These are phyloP conservation scores for Menura novaehollandiae DNA, from an alignment of 2,113 vertebrate genomes.

Conservation along the genomic window DNA sequence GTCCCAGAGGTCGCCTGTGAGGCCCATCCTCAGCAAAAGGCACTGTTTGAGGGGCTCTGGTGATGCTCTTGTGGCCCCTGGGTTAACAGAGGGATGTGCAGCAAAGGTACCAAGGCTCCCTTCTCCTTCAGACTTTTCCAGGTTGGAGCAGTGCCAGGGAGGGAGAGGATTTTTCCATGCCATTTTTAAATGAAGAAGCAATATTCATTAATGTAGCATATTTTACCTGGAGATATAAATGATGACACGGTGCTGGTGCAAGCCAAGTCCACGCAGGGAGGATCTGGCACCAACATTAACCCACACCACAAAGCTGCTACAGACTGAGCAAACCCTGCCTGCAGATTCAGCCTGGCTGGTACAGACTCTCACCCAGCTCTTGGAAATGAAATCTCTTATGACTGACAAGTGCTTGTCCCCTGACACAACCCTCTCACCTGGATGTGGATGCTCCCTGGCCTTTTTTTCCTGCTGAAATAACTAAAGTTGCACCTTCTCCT, in stretches of 20 bases:
- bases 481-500: background rate
- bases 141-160: background rate
- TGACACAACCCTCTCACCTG: background rate
- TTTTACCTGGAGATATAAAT: background rate
- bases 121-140: background rate
- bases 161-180: background rate
- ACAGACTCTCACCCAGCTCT: background rate
- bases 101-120: background rate
- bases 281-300: background rate
- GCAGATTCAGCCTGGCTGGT: background rate
- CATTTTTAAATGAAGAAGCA: background rate
- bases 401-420: background rate
- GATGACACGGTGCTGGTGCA: background rate
- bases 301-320: fast-evolving
- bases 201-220: fast-evolving
- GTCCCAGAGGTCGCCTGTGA: background rate
- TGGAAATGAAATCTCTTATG: background rate
- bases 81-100: fast-evolving
- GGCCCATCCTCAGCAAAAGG: background rate
- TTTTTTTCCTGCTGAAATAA: background rate
- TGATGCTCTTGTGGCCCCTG: background rate
- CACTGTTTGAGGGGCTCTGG: background rate
- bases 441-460: background rate
- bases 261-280: background rate
- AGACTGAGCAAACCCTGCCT: background rate